These are phyloP conservation scores for Montifringilla adamsi DNA, from an alignment of 2,113 vertebrate genomes.

Conservation along the genomic window DNA sequence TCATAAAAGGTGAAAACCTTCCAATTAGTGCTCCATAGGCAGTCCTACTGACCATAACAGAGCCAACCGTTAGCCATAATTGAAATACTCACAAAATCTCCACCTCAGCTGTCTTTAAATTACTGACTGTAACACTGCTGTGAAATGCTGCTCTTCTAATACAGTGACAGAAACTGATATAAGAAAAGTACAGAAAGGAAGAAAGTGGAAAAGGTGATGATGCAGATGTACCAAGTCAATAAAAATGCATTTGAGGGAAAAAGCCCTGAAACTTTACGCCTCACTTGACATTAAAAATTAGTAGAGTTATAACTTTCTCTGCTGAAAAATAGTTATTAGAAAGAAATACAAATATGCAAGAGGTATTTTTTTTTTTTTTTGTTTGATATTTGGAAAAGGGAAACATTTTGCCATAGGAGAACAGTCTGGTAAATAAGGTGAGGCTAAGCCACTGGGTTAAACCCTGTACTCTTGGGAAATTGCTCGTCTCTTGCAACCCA, in stretches of 20 bases:
- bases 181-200: neutral
- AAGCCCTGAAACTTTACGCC: neutral
- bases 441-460: neutral
- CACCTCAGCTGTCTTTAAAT: constrained; percentile 29
- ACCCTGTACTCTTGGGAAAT: neutral
- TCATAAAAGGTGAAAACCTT: neutral
- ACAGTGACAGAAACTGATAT: neutral
- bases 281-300: neutral
- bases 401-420: neutral
- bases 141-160: neutral
- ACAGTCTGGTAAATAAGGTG: neutral
- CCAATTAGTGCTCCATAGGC: neutral
- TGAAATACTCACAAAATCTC: constrained; percentile 12
- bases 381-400: neutral
- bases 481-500: neutral
- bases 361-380: neutral
- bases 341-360: neutral
- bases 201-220: neutral
- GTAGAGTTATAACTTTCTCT: neutral
- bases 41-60: neutral
- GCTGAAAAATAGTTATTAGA: neutral
- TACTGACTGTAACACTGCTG: neutral
- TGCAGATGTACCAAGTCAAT: neutral
- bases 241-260: neutral
- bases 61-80: neutral